Base-by-base conservation (phyloP, 64 coral and sea anemone genomes). In the Hydrozoanthus tunicans region DNA sequence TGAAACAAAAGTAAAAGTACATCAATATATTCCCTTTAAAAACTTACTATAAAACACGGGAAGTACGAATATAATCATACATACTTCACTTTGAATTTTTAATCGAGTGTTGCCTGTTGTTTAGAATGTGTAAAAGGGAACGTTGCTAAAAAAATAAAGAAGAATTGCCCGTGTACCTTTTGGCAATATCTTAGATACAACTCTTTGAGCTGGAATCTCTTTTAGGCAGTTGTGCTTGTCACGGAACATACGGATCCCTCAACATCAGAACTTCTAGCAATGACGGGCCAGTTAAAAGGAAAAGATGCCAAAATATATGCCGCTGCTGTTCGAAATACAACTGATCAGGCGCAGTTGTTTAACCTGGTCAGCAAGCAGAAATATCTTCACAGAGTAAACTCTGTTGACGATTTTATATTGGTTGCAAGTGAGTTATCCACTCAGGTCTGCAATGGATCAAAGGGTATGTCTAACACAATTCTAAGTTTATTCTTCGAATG, bases 271-370 rank as follows among this genome's bases (percentile, higher is more conserved):
- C 66, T 86, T 24, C 66, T 67, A 58, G 58, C 51, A 58, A 67
- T 67, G 58, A 20, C 83, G 52, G 83, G 83, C 3, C 24, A 13
- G n/a, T 86, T 86, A 5, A 86, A 86, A 73, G 83, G 83, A 86
- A 86, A 58, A 11, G 83, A 86, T 58, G 83, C 68, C n/a, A 86
- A 86, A 20, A 72, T 86, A 58, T 86, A 72, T 24, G 83, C 23
- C 53, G 53, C 71, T 67, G 24, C 83, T 24, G 67, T 58, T 10
- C 51, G 83, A n/a, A 53, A 67, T 59, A 17, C 12, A 74, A 88
- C 84, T 32, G 84, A 88, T 75, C 84, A 60, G 59, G 25, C 8
- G 24, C 68, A 75, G 54, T 25, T 88, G 26, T 9, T 74, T 56
- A 10, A 56, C 73, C 12, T 60, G 3, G 84, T 88, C 32, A 88